Base-by-base conservation (phyloP, 1,140 invertebrate genomes). In the Mactra quadrangularis region DNA sequence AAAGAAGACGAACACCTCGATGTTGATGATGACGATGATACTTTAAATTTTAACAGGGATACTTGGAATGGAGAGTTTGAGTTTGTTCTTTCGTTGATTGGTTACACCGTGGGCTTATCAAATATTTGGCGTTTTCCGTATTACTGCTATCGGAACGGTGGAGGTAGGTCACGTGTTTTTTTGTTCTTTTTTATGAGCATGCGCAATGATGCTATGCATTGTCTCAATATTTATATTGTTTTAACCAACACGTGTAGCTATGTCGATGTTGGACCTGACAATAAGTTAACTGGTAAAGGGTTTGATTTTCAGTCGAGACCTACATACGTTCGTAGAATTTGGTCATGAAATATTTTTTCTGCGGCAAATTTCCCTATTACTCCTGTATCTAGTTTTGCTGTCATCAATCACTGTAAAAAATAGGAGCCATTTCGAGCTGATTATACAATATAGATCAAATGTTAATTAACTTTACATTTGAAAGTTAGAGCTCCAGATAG, bases 41-140 rank as follows among this genome's bases (percentile, higher is more conserved):
- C n/a, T n/a, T n/a, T n/a, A n/a, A n/a, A n/a, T n/a, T n/a, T n/a
- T n/a, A n/a, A 53, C 4, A 53, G 52, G 52, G 52, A n/a, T 11
- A 11, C 52, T n/a, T 53, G 52, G 52, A 22, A 22, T 11, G 4
- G n/a, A 15, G 4, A 53, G 25, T 11, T 53, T 4, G 52, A 53
- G 4, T 53, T n/a, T 53, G n/a, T 53, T 6, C 52, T 53, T 11
- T 53, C 52, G 4, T 53, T 9, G 9, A n/a, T 53, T 53, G 52
- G 52, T n/a, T 53, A 53, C 25, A 4, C 52, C 17, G n/a, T 53
- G 4, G 52, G 52, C 17, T n/a, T 53, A 22, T 15, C 17, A 11
- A 53, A 53, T n/a, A 53, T 53, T 11, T 53, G 52, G 52, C 52
- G 52, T 4, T 53, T 53, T n/a, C 52, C 52, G 4, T 53, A 53